Evolutionary conservation across 64 coral and sea anemone genomes (phyloP).

Genomic region (Dendronephthya gigantea): DNA sequence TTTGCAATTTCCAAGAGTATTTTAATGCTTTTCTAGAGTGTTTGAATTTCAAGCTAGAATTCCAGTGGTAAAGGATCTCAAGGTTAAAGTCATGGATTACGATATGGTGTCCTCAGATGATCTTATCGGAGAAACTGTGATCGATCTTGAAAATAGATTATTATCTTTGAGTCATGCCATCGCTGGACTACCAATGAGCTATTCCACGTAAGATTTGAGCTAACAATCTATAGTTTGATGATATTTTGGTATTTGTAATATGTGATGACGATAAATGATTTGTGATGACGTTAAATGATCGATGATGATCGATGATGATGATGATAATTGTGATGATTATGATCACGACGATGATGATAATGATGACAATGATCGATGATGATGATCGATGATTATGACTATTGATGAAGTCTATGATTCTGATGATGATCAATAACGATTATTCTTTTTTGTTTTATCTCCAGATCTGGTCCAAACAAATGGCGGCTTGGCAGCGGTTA

Average conservation of each 20-base stretch:
- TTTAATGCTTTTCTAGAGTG: no score
- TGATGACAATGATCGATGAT: no score
- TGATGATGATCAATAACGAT: no score
- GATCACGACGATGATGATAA: no score
- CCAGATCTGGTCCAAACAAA: conserved; percentile 75
- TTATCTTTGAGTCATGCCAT: conserved; percentile 68
- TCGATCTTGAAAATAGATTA: conserved; percentile 84
- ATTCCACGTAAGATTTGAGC: conserved; percentile 60
- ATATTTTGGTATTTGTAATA: no score
- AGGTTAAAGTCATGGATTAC: conserved; percentile 64
- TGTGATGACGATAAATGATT: no score
- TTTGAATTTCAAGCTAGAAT: conserved; percentile 78
- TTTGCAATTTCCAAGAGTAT: no score
- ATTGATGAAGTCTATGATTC: no score
- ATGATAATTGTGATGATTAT: no score
- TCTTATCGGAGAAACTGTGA: conserved; percentile 68
- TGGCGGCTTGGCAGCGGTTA: conserved; percentile 48
- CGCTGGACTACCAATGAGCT: conserved; percentile 60
- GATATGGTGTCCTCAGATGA: conserved; percentile 79
- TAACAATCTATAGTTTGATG: no score
- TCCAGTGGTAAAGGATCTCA: conserved; percentile 80
- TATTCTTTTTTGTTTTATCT: not conserved
- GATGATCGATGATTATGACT: no score
- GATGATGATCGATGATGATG: not conserved
- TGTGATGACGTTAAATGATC: no score